A percentile compares a stretch with the other conserved stretches of the same genome.
phyloP scores from a whole-genome alignment of 2,797 vertebrate species.

The Lagocephalus sceleratus region DNA sequence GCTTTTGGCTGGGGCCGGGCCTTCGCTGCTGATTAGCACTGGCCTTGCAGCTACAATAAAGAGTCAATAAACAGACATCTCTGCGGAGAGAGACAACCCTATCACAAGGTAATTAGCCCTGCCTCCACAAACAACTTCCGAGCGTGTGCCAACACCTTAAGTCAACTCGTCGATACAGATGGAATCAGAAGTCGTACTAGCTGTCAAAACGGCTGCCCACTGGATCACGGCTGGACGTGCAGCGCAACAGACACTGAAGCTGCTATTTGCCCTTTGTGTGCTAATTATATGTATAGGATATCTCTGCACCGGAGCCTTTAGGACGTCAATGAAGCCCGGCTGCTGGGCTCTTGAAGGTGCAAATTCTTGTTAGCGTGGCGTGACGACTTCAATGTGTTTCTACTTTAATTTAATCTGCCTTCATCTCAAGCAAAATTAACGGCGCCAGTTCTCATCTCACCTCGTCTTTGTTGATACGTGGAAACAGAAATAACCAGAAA shows the following conservation, averaged over 20 bases:
- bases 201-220: slow-evolving; percentile 14
- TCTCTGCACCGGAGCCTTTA: neutral
- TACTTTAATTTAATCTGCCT: slow-evolving; percentile 16
- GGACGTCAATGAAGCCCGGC: slow-evolving; percentile 2
- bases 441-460: slow-evolving; percentile 14
- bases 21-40: slow-evolving; percentile 48
- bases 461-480: slow-evolving; percentile 8
- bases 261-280: slow-evolving; percentile 3
- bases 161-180: slow-evolving; percentile 41
- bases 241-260: slow-evolving; percentile 1
- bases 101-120: slow-evolving; percentile 59
- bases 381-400: slow-evolving; percentile 5
- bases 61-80: slow-evolving; percentile 66
- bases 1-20: slow-evolving; percentile 45
- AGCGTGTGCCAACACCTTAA: slow-evolving; percentile 42
- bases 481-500: slow-evolving; percentile 18
- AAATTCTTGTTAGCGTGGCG: slow-evolving; percentile 19
- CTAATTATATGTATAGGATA: neutral
- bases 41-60: slow-evolving; percentile 58
- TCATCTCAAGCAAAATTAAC: slow-evolving; percentile 33
- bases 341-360: slow-evolving; percentile 8
- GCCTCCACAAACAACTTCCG: slow-evolving; percentile 50
- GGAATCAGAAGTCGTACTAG: slow-evolving; percentile 20
- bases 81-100: slow-evolving; percentile 51
- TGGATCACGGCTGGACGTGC: neutral